Evolutionary conservation across 2,797 vertebrate species (phyloP), one percentile per base, ranked within the genome.

Genomic region (Leptoclinus maculatus): DNA sequence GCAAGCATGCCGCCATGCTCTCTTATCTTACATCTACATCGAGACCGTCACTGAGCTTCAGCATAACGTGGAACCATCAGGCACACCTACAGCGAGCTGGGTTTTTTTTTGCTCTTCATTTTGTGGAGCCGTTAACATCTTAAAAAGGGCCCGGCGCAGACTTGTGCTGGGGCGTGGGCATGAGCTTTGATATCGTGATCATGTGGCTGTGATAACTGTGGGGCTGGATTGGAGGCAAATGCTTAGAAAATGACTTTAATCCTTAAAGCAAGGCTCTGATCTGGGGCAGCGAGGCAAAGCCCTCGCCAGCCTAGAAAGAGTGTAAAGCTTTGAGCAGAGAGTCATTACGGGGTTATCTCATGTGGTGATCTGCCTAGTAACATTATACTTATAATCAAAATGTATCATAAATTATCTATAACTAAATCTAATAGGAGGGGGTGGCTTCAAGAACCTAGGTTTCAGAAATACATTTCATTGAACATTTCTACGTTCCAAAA

Each of bases 171-270:
- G 59, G 72, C 57, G 2, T 76, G 71, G 76, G 82, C 64, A 54
- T 25, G 32, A 29, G 87, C 89, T 91, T 88, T 91, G 88, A 93
- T 88, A 75, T 66, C 29, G 65, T 65, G 84, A 85, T 91, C 81
- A 62, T 63, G 71, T 12, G 65, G 65, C 80, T 79, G 68, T 87
- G 85, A 89, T 90, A 86, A 76, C 72, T 53, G 74, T 43, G 56
- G 32, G 49, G 73, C 73, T 63, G 79, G 71, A 86, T 82, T 72
- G 73, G 74, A 91, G 76, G 78, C 79, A 78, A 78, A 87, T 65
- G 65, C 74, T 74, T 71, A 57, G 64, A 90, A 85, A 89, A 76
- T 59, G 53, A 79, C 73, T 83, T 86, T 85, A 92, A 93, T 93
- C 78, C 76, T 86, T 10, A 25, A 34, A 84, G 76, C 59, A 56